These are phyloP conservation scores for Drosophila vallismaia DNA, from an alignment of 2,888 invertebrate genomes.

Conservation along the genomic window DNA sequence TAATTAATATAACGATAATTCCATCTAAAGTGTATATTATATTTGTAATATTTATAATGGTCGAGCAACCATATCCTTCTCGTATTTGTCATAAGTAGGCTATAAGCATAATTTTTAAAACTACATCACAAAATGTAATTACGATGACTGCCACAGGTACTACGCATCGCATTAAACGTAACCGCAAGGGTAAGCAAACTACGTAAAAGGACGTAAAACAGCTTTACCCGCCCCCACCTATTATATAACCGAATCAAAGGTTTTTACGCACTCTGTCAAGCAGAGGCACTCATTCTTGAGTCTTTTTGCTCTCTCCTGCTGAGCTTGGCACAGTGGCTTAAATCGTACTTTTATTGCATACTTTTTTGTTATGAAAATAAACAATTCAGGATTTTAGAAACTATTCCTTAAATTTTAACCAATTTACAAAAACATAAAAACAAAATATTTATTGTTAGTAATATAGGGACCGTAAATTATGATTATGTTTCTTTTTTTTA, in stretches of 20 bases:
- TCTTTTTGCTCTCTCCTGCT: background rate
- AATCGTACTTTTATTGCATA: background rate
- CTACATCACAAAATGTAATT: background rate
- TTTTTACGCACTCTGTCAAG: constrained; percentile 44
- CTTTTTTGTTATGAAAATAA: background rate
- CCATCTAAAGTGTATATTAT: no score
- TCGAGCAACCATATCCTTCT: no score
- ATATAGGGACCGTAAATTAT: no score
- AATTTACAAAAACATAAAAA: no score
- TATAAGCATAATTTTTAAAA: no score
- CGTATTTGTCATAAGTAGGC: no score
- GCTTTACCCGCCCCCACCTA: constrained; percentile 14
- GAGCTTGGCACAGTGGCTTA: constrained; percentile 2
- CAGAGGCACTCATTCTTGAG: background rate
- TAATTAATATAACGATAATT: no score
- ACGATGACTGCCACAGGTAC: background rate
- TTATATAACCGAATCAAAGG: constrained; percentile 52
- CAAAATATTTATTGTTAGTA: no score
- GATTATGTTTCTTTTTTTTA: no score
- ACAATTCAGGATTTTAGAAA: no score
- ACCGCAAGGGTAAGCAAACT: background rate
- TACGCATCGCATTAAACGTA: background rate
- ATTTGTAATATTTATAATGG: no score
- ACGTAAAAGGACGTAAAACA: constrained; percentile 2
- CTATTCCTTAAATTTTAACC: no score